Conservation (phyloP, 2,797 vertebrate species). For the Xyrichtys novacula region DNA sequence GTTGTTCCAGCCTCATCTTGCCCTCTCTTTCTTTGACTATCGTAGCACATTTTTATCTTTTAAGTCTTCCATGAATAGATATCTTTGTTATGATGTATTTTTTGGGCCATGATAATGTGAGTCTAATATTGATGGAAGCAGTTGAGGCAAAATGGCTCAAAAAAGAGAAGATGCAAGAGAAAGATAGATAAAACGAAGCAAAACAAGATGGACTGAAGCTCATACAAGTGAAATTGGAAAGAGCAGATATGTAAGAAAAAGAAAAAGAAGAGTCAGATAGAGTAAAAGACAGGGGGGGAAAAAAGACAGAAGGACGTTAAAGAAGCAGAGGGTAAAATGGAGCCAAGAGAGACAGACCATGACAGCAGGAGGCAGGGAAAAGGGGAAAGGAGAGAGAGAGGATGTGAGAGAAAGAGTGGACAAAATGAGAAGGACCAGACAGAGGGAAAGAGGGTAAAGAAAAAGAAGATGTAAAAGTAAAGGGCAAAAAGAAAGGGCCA, state of each 20-base stretch:
- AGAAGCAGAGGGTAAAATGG: not conserved
- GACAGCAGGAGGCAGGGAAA: not conserved
- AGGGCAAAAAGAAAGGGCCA: slow-evolving; percentile 33
- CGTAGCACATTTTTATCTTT: too few relatives aligned
- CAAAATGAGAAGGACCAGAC: too few relatives aligned
- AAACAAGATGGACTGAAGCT: too few relatives aligned
- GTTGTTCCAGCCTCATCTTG: too few relatives aligned
- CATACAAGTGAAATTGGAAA: not conserved
- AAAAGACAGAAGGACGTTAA: not conserved
- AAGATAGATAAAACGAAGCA: not conserved
- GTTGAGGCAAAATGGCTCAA: too few relatives aligned
- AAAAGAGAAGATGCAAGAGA: slow-evolving; percentile 5
- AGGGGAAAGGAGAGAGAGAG: not conserved
- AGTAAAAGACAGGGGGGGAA: slow-evolving; percentile 24
- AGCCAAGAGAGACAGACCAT: not conserved
- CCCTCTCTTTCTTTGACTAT: too few relatives aligned
- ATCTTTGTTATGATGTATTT: too few relatives aligned
- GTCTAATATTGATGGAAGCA: too few relatives aligned
- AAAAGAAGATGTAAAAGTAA: too few relatives aligned
- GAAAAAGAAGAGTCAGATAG: not conserved
- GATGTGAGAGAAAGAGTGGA: not conserved
- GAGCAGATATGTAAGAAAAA: slow-evolving; percentile 3
- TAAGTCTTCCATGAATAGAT: too few relatives aligned
- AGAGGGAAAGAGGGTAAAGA: too few relatives aligned
- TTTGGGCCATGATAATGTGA: too few relatives aligned